Base-by-base conservation (phyloP, 1,140 invertebrate species). In the Branchinecta lindahli region DNA sequence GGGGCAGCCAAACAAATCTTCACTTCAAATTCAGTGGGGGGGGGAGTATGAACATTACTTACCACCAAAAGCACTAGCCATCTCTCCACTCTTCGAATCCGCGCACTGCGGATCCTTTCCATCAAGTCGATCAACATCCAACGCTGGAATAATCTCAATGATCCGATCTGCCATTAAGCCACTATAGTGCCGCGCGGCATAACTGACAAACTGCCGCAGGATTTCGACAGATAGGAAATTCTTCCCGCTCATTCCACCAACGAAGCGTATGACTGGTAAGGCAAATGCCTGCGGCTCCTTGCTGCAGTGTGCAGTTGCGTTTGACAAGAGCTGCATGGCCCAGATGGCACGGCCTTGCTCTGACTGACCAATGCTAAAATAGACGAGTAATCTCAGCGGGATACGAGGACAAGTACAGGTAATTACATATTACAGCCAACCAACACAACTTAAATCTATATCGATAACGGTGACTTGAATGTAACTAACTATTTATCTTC, bases 191-290 rank as follows among this genome's bases (percentile, higher is more conserved):
- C 18, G 52, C 18, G 18, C 18, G 12, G 18, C 18, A 6, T 61
- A 61, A 20, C 52, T 61, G 18, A 20, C 4, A 6, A 61, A 61
- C 18, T 61, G 52, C 18, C 52, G 52, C 12, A 61, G 52, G 52
- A 61, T 61, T 61, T 61, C 52, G 18, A 61, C 52, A 61, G 52
- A 61, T 15, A 61, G 52, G 12, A 61, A 61, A 61, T 61, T 6
- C 18, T 61, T 61, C 6, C 52, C 52, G 52, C 52, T 61, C 12
- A 61, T 12, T 61, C 52, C 52, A 15, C 52, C 52, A 61, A 61
- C 18, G 52, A 61, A 61, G 12, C 52, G 52, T 15, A 61, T 3
- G 18, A 61, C 12, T 15, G 52, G 52, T 20, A 61, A 61, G 12
- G 52, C 52, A 61, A 61, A 61, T 15, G 52, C 52, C 52, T 61